Base-by-base conservation (phyloP, 2,888 invertebrate species). In the Rhingia rostrata region DNA sequence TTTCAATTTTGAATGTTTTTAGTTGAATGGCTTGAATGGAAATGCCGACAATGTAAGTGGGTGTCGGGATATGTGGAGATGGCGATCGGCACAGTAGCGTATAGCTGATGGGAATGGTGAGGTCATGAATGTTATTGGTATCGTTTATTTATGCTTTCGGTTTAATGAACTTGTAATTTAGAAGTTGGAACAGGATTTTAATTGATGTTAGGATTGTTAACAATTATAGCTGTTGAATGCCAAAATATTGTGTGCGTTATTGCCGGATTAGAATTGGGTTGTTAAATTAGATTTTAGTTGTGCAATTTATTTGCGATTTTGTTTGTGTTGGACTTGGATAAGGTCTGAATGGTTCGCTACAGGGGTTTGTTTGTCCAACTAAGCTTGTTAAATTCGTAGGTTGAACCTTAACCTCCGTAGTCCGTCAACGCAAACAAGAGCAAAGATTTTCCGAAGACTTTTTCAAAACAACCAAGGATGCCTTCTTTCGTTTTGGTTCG, bases 1-100 rank as follows among this genome's bases (percentile, higher is more conserved):
- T 84, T 80, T 80, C 84, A 84, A 84, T 84, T 80, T 84, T 70
- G 80, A 80, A 80, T 80, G 69, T 64, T 79, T 79, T 84, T 45
- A 60, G 64, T 60, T 66, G 74, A 80, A 79, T 74, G 73, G 83
- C 39, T 63, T 79, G 83, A 79, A 84, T 79, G 80, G 58, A 66
- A 84, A 80, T 70, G 66, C 80, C 80, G 49, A 60, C 74, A 66
- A 22, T 67, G 61, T 70, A 66, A 72, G 49, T 58, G 67, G 43
- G 66, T 7, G 41, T 12, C 5, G 41, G 14, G 22, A 22, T 39
- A 39, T 41, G 41, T 33, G 4, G 51, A 45, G 54, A 22, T 6
- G 14, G 47, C 5, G 51, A 35, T 37, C 49, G 47, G 32, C 14
- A n/a, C n/a, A n/a, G n/a, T n/a, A n/a, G n/a, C n/a, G 56, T 30